These are phyloP conservation scores for Bryconaethiops microstoma DNA, from an alignment of 2,797 vertebrate genomes.

Conservation along the genomic window DNA sequence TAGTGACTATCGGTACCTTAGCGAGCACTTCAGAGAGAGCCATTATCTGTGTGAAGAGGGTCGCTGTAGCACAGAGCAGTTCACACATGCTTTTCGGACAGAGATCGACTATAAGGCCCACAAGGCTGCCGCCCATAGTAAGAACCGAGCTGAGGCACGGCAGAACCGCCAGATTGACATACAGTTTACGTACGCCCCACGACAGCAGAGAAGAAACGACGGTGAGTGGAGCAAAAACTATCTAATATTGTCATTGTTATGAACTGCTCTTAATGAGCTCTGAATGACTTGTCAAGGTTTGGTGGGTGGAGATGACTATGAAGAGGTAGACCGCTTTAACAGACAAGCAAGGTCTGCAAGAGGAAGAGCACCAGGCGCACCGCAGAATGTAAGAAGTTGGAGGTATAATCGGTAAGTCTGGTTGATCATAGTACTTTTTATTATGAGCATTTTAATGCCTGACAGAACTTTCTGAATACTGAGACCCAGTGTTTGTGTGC, in stretches of 20 bases:
- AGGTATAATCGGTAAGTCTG: constrained; percentile 89
- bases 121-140: constrained; percentile 93
- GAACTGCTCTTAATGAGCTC: not conserved
- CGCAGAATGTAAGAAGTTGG: constrained; percentile 92
- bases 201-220: constrained; percentile 86
- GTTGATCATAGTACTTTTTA: not conserved
- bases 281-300: constrained; percentile 66
- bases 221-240: constrained; percentile 70
- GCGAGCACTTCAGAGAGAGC: constrained; percentile 93
- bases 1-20: constrained; percentile 93
- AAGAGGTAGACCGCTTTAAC: constrained; percentile 86
- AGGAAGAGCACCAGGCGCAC: constrained; percentile 76
- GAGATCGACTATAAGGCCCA: constrained; percentile 98
- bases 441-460: not conserved
- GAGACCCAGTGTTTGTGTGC: constrained; percentile 7
- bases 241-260: not conserved
- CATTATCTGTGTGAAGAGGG: constrained; percentile 98
- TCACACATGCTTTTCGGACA: constrained; percentile 94
- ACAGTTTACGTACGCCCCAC: constrained; percentile 86
- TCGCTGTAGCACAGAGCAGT: constrained; percentile 90
- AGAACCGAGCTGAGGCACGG: constrained; percentile 92
- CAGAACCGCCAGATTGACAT: constrained; percentile 98
- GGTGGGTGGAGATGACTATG: constrained; percentile 87
- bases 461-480: not conserved
- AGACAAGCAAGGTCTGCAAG: constrained; percentile 79